Evolutionary conservation across 2,113 vertebrate species (phyloP).

Genomic region (Macrotus californicus): DNA sequence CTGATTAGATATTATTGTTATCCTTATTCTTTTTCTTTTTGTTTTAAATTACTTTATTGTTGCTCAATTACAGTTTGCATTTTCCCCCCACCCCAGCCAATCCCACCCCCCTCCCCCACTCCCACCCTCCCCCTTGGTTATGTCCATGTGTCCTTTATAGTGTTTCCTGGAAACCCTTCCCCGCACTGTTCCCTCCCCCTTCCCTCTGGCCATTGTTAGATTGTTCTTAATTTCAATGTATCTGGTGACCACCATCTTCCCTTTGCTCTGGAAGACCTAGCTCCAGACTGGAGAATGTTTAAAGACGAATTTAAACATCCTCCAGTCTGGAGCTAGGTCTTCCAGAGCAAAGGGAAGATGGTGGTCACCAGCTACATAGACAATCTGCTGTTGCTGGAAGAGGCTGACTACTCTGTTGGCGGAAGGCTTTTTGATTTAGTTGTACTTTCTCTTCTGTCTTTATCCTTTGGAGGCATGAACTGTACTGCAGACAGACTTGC

Average conservation of each 20-base stretch:
- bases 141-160: too few species aligned
- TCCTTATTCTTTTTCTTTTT: background rate
- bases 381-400: rapidly evolving
- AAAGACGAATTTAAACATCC: background rate
- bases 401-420: background rate
- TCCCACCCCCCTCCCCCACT: too few species aligned
- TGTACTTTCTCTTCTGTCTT: background rate
- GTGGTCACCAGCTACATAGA: background rate
- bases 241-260: background rate
- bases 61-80: too few species aligned
- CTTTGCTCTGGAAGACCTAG: background rate
- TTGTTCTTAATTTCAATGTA: too few species aligned
- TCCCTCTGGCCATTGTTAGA: too few species aligned
- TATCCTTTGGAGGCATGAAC: background rate
- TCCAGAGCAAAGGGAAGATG: background rate
- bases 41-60: too few species aligned
- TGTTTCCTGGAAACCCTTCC: too few species aligned
- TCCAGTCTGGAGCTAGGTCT: background rate
- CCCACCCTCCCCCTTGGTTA: too few species aligned
- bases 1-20: background rate
- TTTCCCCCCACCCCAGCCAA: too few species aligned
- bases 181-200: too few species aligned
- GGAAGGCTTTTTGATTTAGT: background rate
- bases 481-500: background rate
- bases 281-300: background rate